Evolutionary conservation across 2,888 invertebrate species (phyloP).

Genomic region (Mythimna vitellina): DNA sequence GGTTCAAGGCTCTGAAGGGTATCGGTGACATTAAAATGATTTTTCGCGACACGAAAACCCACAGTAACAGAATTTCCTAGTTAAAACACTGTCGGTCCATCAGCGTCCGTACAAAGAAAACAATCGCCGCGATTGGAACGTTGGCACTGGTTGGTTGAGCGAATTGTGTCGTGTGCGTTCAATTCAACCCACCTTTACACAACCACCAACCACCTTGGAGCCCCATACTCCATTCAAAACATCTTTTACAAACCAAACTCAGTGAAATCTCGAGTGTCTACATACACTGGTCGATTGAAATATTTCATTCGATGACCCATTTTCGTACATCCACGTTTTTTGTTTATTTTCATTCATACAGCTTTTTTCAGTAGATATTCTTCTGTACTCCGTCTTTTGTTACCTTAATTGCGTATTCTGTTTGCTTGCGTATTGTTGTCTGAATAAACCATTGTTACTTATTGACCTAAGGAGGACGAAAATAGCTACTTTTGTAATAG

Average conservation of each 20-base stretch:
- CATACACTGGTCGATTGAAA: slow-evolving; percentile 69
- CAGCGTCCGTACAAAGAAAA: slow-evolving; percentile 70
- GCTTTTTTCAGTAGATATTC: slow-evolving; percentile 71
- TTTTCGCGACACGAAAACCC: neutral
- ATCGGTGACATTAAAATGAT: slow-evolving; percentile 8
- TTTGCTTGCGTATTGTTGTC: slow-evolving; percentile 55
- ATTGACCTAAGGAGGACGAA: slow-evolving; percentile 36
- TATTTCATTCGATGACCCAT: slow-evolving; percentile 82
- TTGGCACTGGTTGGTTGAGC: slow-evolving; percentile 62
- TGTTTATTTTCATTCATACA: slow-evolving; percentile 72
- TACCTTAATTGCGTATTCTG: slow-evolving; percentile 74
- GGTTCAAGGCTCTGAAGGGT: neutral
- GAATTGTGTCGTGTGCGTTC: slow-evolving; percentile 72
- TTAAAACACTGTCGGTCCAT: slow-evolving; percentile 62
- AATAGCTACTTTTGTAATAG: slow-evolving; percentile 34
- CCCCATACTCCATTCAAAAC: slow-evolving; percentile 26
- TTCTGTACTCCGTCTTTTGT: slow-evolving; percentile 72
- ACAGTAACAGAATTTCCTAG: slow-evolving; percentile 46
- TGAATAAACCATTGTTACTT: slow-evolving; percentile 50
- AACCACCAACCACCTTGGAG: slow-evolving; percentile 58
- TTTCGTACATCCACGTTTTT: slow-evolving; percentile 78
- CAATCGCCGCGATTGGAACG: slow-evolving; percentile 69
- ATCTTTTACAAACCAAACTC: slow-evolving; percentile 43
- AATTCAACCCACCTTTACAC: slow-evolving; percentile 55
- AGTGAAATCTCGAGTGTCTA: slow-evolving; percentile 64